These are phyloP conservation scores for Poeciliopsis presidionis DNA, from an alignment of 2,797 vertebrate species.

Conservation along the genomic window DNA sequence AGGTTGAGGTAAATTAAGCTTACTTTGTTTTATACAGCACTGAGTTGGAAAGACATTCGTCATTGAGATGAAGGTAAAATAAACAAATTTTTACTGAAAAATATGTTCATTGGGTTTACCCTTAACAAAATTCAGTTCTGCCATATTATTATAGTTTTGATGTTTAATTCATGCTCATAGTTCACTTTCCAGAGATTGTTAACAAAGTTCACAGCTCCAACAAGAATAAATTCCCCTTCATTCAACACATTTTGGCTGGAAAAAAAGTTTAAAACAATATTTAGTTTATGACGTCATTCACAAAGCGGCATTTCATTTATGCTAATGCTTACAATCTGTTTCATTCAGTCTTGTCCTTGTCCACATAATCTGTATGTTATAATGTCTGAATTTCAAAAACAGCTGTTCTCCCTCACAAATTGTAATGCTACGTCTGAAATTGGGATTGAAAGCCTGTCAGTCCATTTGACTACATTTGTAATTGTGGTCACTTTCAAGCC, in stretches of 20 bases:
- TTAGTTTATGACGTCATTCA: neutral
- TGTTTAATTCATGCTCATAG: neutral
- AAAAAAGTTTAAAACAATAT: neutral
- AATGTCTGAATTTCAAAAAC: slow-evolving; percentile 1
- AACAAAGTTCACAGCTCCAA: neutral
- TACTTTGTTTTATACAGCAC: neutral
- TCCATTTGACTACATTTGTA: neutral
- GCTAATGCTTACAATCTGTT: neutral
- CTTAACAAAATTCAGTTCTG: neutral
- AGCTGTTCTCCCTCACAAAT: neutral
- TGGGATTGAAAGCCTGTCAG: neutral
- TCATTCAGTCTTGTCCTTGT: neutral
- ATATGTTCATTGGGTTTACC: neutral
- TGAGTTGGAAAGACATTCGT: too few relatives aligned
- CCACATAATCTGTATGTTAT: neutral
- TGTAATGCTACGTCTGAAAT: neutral
- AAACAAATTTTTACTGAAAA: neutral
- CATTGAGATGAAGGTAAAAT: neutral
- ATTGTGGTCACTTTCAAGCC: neutral
- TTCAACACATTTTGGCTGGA: neutral
- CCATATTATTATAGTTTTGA: neutral
- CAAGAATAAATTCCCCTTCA: neutral
- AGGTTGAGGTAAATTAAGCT: neutral
- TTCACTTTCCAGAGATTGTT: neutral
- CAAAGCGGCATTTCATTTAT: neutral